Base-by-base conservation (phyloP, 2,888 invertebrate species). In the Halictus quadricinctus region DNA sequence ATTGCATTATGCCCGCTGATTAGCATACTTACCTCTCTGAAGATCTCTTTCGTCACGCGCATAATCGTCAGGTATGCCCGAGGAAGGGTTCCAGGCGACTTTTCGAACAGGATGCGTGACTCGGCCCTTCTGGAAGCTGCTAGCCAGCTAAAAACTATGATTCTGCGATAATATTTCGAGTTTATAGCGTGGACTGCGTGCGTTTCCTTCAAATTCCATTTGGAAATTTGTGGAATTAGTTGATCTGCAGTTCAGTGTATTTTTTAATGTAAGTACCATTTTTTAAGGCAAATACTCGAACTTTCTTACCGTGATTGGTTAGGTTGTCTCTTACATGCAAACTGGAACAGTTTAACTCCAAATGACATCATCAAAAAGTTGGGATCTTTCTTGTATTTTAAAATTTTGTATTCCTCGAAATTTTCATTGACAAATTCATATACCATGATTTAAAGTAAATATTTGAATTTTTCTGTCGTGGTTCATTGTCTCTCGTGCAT, bases 1-100 rank as follows among this genome's bases (percentile, higher is more conserved):
- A 89, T 89, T 89, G 89, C 90, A 91, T 92, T 92, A 91, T 90
- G 91, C 89, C 90, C 89, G 91, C 85, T 84, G 88, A 94, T 94
- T 94, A 93, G 91, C 94, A 94, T 94, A 93, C 90, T 92, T 88
- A 87, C 90, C 88, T 83, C 84, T 79, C 79, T 91, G 91, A 93
- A 92, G 92, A 94, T 94, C 94, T 93, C 92, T 92, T 94, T 93
- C 93, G 94, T 93, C 93, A 94, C 94, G 93, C 93, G 92, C 93
- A 93, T 93, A 92, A 92, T 92, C 89, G 80, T 70, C 86, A 86
- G 88, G 88, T 87, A 85, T 76, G 76, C 43, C 54, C 41, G 66
- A 21, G 60, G n/a, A 74, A 78, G 81, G 87, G 83, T 72, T 76
- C 75, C 58, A n/a, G 58, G 58, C 46, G 64, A 36, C 50, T 54